These are phyloP conservation scores for Notamacropus eugenii DNA, from an alignment of 2,797 vertebrate genomes.

Conservation along the genomic window DNA sequence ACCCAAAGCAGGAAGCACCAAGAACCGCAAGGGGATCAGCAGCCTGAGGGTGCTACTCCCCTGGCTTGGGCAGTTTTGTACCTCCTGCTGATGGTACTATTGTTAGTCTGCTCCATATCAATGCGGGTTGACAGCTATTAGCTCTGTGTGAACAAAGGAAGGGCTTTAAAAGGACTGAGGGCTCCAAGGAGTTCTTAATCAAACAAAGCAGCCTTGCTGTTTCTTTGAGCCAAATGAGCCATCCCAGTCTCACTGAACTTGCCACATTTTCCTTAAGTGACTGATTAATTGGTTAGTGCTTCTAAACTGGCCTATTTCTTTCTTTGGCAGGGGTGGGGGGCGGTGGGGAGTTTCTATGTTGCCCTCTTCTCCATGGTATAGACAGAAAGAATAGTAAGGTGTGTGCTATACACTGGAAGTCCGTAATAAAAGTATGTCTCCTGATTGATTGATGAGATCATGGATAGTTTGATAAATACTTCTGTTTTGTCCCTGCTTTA, in stretches of 20 bases:
- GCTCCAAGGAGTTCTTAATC: neutral
- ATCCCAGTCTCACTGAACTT: neutral
- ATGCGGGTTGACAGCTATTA: neutral
- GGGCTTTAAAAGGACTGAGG: neutral
- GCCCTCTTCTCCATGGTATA: neutral
- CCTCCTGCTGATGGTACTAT: neutral
- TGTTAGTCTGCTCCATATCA: neutral
- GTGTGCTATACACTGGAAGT: neutral
- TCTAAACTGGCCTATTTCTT: neutral
- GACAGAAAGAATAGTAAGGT: neutral
- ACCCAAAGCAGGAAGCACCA: neutral
- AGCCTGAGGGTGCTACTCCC: neutral
- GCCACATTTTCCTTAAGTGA: neutral
- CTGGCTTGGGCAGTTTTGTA: neutral
- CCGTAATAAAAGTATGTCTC: neutral
- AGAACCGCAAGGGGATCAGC: neutral
- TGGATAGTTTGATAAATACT: neutral
- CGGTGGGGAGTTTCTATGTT: neutral
- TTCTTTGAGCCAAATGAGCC: neutral
- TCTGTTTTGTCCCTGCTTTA: neutral
- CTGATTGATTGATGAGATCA: neutral
- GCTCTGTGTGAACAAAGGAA: neutral
- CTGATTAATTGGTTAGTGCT: neutral
- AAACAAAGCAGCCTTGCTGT: neutral
- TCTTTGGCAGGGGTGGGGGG: neutral